Evolutionary conservation across 2,113 vertebrate species (phyloP).

Genomic region (Rhodinocichla rosea): DNA sequence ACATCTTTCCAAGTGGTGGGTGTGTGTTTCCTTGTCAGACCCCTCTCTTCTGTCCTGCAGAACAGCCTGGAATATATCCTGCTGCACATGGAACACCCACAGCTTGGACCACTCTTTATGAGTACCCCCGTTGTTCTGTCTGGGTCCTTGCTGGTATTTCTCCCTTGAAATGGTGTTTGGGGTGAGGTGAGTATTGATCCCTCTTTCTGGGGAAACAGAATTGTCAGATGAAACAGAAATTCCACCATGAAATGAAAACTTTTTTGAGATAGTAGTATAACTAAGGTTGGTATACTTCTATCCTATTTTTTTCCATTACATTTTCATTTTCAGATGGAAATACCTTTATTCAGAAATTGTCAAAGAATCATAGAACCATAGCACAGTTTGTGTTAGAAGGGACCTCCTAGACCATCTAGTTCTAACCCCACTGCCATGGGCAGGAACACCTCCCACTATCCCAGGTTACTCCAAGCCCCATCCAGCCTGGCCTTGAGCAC

Average conservation of each 20-base stretch:
- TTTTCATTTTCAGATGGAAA: neutral
- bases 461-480: neutral
- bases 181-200: neutral
- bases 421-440: neutral
- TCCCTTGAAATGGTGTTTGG: neutral
- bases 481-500: neutral
- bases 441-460: neutral
- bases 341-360: neutral
- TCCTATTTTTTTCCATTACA: neutral
- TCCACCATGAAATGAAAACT: neutral
- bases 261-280: neutral
- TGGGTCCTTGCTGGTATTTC: neutral
- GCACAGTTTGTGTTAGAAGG: neutral
- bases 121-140: neutral
- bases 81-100: neutral
- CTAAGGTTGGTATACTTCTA: neutral
- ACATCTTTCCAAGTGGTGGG: neutral
- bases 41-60: neutral
- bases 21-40: neutral
- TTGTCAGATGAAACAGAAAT: neutral
- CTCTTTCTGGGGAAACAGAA: neutral
- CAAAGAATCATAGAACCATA: neutral
- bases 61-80: neutral
- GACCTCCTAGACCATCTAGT: neutral
- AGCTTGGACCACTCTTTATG: rapidly evolving